Evolutionary conservation across 2,113 vertebrate genomes (phyloP).

Genomic region (Erpornis zantholeuca): DNA sequence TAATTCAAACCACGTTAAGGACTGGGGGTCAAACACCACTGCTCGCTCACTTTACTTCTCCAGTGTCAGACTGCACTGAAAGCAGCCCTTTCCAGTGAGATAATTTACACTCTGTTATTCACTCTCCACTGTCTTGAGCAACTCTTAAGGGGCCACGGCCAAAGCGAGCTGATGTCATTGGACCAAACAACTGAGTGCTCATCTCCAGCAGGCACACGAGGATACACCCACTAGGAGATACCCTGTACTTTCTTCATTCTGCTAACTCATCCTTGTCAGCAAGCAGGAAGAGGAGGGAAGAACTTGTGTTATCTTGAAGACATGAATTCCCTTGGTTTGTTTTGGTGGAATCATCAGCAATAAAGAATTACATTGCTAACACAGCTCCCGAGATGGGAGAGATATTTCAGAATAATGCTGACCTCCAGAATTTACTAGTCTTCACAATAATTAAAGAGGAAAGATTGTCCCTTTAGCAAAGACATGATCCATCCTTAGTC

Average conservation of each 20-base stretch:
- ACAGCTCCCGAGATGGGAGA: not conserved
- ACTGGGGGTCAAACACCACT: not conserved
- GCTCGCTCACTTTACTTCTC: constrained; percentile 17
- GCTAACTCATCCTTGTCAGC: not conserved
- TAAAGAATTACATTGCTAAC: not conserved
- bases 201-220: not conserved
- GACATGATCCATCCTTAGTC: not conserved
- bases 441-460: not conserved
- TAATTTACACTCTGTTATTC: constrained; percentile 38
- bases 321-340: not conserved
- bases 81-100: not conserved
- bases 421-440: not conserved
- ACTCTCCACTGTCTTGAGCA: constrained; percentile 13
- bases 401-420: not conserved
- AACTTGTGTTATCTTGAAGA: not conserved
- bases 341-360: not conserved
- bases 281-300: not conserved
- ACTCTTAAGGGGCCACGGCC: not conserved
- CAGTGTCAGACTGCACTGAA: not conserved
- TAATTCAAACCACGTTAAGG: not conserved
- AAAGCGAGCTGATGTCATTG: not conserved
- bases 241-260: not conserved
- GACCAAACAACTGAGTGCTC: not conserved
- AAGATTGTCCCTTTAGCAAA: not conserved
- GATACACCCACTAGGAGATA: not conserved